These are phyloP conservation scores for Yoshiicerus persimilis DNA, from an alignment of 1,140 invertebrate genomes.

Conservation along the genomic window DNA sequence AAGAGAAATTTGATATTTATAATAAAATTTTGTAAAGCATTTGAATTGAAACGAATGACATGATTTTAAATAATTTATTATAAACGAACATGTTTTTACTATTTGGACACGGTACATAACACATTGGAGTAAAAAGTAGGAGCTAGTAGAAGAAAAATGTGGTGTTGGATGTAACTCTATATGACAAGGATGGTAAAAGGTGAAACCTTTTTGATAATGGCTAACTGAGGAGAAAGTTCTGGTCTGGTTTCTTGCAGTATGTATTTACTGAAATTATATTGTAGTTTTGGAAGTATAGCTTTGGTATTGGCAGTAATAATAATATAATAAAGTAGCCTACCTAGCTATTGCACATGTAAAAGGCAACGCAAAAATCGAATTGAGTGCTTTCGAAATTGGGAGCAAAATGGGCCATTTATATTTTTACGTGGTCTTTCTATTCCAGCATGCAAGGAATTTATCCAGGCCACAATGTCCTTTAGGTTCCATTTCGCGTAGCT, in stretches of 20 bases:
- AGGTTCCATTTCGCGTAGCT: neutral
- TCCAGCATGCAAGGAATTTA: neutral
- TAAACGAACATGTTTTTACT: too few relatives aligned
- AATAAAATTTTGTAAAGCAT: too few relatives aligned
- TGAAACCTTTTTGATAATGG: neutral
- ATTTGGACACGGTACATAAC: too few relatives aligned
- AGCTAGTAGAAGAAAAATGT: neutral
- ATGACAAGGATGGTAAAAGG: neutral
- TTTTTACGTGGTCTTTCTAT: slow-evolving; percentile 17
- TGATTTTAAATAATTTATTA: too few relatives aligned
- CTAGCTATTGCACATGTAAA: neutral
- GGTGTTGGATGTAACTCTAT: neutral
- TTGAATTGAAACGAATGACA: too few relatives aligned
- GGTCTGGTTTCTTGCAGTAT: neutral
- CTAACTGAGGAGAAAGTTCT: neutral
- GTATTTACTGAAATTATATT: neutral
- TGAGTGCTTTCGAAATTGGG: neutral
- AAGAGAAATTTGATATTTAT: too few relatives aligned
- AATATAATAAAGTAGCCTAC: neutral
- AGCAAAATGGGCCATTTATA: slow-evolving; percentile 11
- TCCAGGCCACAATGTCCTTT: neutral
- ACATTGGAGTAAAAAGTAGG: neutral
- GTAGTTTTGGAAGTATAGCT: neutral
- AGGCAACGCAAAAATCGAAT: slow-evolving; percentile 1
- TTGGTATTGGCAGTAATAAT: neutral